Base-by-base conservation (phyloP, 2,888 invertebrate genomes). In the Lumbricus terrestris region DNA sequence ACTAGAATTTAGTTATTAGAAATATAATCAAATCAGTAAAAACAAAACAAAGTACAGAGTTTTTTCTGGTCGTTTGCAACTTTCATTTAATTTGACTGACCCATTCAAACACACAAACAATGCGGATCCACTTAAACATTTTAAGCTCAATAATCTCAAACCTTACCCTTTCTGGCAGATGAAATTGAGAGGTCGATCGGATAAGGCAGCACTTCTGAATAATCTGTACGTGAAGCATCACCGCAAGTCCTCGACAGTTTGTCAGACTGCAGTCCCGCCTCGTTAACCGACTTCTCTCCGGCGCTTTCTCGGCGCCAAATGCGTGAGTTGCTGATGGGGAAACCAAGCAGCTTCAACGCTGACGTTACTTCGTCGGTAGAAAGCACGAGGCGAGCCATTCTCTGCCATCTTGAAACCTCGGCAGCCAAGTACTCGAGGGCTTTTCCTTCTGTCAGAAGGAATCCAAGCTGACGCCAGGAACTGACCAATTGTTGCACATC, bases 361-460 rank as follows among this genome's bases (percentile, higher is more conserved):
- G 96, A 95, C 89, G 96, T 96, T n/a, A 97, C 95, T 94, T 97
- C 97, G 88, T 96, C 96, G 23, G 96, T 96, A 42, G 82, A 69
- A 18, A 90, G 85, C 23, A 54, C 93, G 90, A 94, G 94, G n/a
- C 94, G 91, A 23, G 94, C 94, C 85, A 94, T 92, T 90, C 94
- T 96, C 95, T 98, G 98, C 98, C 98, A 98, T 93, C 97, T 97
- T 97, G 98, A 98, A 35, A 98, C 98, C 91, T 98, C 96, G 95
- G 98, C 98, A 0, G 98, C 98, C 35, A 92, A 88, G 95, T 98
- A 97, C 94, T 98, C 98, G 91, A 98, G 96, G 0, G 98, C 98
- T 94, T 98, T 98, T 91, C 98, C 98, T 95, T 98, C 98, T 0
- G 98, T 97, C 93, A 98, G 95, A 33, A 97, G 96, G 85, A 97